Conservation (phyloP, 2,888 invertebrate genomes). For the Bellardia pandia region DNA sequence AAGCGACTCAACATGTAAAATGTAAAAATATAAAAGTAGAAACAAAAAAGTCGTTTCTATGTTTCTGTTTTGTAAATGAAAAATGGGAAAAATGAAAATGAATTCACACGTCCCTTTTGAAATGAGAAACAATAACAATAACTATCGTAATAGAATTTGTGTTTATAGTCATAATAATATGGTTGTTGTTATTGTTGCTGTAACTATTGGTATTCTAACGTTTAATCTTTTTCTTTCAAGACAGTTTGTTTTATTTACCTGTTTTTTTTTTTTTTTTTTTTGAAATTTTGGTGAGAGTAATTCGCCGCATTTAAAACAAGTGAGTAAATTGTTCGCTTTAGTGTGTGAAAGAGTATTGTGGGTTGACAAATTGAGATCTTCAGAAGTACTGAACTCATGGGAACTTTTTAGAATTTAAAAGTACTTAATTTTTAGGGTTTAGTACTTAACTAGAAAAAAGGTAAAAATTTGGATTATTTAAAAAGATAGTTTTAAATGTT, state of each 20-base stretch:
- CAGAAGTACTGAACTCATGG: neutral
- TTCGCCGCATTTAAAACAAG: neutral
- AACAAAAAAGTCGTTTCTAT: constrained; percentile 26
- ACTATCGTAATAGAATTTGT: constrained; percentile 40
- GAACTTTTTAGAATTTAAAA: neutral
- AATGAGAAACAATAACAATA: constrained; percentile 41
- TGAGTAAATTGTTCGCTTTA: constrained; percentile 21
- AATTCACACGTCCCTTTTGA: constrained; percentile 71
- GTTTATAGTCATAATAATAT: constrained; percentile 28
- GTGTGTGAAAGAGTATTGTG: neutral
- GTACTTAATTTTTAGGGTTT: neutral
- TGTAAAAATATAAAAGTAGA: neutral
- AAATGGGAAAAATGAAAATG: constrained; percentile 51
- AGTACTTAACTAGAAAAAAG: neutral
- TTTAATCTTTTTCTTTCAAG: constrained; percentile 16
- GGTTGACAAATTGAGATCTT: neutral
- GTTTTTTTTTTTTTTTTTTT: neutral
- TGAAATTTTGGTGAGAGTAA: neutral
- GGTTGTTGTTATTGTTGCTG: constrained; percentile 29
- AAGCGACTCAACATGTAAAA: neutral
- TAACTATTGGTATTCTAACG: constrained; percentile 39
- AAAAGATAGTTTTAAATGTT: too few species aligned
- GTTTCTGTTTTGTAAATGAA: constrained; percentile 1
- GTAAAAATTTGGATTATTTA: too few species aligned
- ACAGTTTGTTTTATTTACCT: constrained; percentile 52